Base-by-base conservation (phyloP, 2,113 vertebrate genomes). In the Redunca redunca region DNA sequence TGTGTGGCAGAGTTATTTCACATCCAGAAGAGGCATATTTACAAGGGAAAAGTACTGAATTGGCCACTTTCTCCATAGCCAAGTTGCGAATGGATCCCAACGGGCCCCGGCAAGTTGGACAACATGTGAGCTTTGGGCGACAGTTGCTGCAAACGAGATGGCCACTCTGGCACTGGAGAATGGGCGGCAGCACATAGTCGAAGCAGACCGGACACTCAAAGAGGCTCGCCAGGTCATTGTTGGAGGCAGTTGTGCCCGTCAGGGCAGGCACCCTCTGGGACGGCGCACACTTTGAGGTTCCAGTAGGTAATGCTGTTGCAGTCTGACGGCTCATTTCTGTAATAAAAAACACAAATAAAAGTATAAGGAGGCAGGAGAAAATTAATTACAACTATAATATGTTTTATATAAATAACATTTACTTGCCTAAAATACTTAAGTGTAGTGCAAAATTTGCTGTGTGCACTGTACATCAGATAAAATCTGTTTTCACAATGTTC, bases 321-420 rank as follows among this genome's bases (percentile, higher is more conserved):
- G 99, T 99, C 99, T 99, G 99, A 98, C 99, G 99, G 99, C 99
- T 99, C 99, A 99, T 99, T 99, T 99, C 99, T 99, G 98, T 11
- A 98, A 98, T 43, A 33, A 12, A 94, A 97, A 55, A 53, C 53
- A 91, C n/a, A 48, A 3, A 21, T 5, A 88, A 25, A 57, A 78
- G 78, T 91, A 40, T 90, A n/a, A 52, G 52, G 57, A 90, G 14
- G 85, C 50, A 84, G 33, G 46, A 88, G 64, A 83, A 90, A 96
- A 62, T 60, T 13, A 53, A 77, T 80, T 67, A 89, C 5, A 92
- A 71, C 58, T 77, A 0, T 74, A 60, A 80, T 19, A 86, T 91
- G 57, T 86, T 93, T 91, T 46, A 64, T 62, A n/a, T 57, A 43
- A 89, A 53, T 96, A 89, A 58, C n/a, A 43, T 52, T 55, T 87